These are phyloP conservation scores for Panthera tigris DNA, from an alignment of 2,113 vertebrate species.

Conservation along the genomic window DNA sequence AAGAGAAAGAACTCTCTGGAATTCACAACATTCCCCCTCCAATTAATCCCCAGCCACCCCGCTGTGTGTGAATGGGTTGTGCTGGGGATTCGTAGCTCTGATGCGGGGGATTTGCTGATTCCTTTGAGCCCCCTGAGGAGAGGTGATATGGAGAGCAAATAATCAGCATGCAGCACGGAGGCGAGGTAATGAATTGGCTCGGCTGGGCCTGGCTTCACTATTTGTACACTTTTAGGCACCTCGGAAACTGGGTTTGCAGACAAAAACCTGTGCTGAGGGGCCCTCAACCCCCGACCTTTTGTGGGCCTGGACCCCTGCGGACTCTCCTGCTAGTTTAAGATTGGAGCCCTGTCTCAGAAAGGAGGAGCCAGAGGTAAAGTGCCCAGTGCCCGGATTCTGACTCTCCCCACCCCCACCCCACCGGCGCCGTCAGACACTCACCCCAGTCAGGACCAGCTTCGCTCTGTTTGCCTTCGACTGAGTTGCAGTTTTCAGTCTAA, in stretches of 20 bases:
- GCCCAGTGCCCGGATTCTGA: not conserved
- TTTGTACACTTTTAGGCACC: conserved; percentile 41
- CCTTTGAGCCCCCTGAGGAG: conserved; percentile 70
- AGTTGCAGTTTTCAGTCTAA: not conserved
- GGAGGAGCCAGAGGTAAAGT: not conserved
- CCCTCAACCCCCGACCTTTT: conserved; percentile 32
- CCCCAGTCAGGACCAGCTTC: not conserved
- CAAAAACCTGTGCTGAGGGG: conserved; percentile 46
- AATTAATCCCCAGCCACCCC: conserved; percentile 82
- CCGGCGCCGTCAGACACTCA: not conserved
- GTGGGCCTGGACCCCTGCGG: not conserved
- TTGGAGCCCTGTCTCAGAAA: not conserved
- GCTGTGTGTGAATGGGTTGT: conserved; percentile 76
- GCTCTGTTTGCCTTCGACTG: not conserved
- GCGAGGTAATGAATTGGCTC: conserved; percentile 52
- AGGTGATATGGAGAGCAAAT: conserved; percentile 78
- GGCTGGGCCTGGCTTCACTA: not conserved
- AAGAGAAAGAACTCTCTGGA: conserved; percentile 79
- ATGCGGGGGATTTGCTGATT: conserved; percentile 75
- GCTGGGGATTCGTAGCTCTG: conserved; percentile 75
- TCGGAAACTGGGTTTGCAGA: conserved; percentile 50
- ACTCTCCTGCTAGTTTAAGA: not conserved
- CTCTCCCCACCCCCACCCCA: not conserved
- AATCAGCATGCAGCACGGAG: conserved; percentile 51
- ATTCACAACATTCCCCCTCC: conserved; percentile 83